Conservation (phyloP, 2,888 invertebrate species). For the Eugnorisma glareosa region DNA sequence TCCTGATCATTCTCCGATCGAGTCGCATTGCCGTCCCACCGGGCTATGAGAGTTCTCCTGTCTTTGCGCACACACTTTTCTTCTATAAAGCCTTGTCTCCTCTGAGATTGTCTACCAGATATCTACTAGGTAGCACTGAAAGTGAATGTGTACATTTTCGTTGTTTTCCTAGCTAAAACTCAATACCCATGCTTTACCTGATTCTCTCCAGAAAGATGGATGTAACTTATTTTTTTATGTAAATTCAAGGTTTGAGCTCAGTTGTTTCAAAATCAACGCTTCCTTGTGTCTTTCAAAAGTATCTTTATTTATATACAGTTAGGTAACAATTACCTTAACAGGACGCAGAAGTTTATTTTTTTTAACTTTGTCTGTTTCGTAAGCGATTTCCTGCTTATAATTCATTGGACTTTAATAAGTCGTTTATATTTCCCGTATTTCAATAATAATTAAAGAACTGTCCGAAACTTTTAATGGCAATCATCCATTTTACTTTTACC, state of each 20-base stretch:
- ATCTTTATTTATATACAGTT: not conserved
- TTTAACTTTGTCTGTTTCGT: conserved; percentile 2
- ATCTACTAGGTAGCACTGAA: not conserved
- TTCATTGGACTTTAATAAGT: conserved; percentile 43
- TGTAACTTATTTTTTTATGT: conserved; percentile 7
- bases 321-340: not conserved
- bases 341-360: not conserved
- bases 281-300: not conserved
- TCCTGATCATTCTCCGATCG: not conserved
- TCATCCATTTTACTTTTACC: conserved; percentile 33
- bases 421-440: conserved; percentile 52
- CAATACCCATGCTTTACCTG: not conserved
- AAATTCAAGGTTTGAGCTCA: conserved; percentile 9
- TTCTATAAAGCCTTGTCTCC: not conserved
- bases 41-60: not conserved
- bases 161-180: not conserved
- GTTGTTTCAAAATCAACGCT: not conserved
- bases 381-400: conserved; percentile 37
- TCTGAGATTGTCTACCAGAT: not conserved
- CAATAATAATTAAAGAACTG: conserved; percentile 54
- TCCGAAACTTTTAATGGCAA: conserved; percentile 47
- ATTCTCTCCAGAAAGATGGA: not conserved
- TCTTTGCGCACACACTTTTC: not conserved
- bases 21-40: not conserved
- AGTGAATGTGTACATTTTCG: not conserved